phyloP scores from a whole-genome alignment of 2,113 vertebrate species.

The Myiagra hebetior region DNA sequence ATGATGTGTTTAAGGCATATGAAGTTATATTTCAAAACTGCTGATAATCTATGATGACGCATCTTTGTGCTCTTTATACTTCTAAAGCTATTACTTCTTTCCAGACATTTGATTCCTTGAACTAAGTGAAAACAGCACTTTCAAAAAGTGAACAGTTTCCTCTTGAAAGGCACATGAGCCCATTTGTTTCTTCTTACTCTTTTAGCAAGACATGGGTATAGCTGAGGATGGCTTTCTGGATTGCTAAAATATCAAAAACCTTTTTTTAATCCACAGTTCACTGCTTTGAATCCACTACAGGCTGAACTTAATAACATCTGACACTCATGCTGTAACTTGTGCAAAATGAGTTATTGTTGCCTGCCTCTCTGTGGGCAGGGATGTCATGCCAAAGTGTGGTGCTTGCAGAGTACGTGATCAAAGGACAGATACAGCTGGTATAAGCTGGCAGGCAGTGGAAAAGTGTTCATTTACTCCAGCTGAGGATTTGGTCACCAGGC shows the following conservation, averaged over 20 bases:
- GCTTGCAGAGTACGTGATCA: neutral
- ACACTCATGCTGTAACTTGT: neutral
- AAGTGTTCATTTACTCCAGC: neutral
- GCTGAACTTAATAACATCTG: neutral
- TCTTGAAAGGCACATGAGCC: neutral
- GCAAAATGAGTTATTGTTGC: neutral
- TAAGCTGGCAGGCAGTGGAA: neutral
- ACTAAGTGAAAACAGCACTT: neutral
- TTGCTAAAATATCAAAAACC: neutral
- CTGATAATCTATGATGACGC: neutral
- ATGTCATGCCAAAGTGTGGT: neutral
- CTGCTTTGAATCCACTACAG: neutral
- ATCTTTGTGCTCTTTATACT: neutral
- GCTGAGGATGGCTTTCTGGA: neutral
- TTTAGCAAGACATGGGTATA: neutral
- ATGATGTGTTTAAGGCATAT: neutral
- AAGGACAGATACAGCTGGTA: neutral
- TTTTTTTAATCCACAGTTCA: neutral
- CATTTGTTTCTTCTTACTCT: neutral
- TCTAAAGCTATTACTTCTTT: neutral
- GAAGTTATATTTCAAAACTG: neutral
- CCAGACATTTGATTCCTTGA: neutral
- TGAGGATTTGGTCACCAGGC: neutral
- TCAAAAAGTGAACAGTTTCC: neutral
- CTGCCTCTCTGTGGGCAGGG: neutral